Conservation (phyloP, 2,888 invertebrate species). For the Germaria angustata region DNA sequence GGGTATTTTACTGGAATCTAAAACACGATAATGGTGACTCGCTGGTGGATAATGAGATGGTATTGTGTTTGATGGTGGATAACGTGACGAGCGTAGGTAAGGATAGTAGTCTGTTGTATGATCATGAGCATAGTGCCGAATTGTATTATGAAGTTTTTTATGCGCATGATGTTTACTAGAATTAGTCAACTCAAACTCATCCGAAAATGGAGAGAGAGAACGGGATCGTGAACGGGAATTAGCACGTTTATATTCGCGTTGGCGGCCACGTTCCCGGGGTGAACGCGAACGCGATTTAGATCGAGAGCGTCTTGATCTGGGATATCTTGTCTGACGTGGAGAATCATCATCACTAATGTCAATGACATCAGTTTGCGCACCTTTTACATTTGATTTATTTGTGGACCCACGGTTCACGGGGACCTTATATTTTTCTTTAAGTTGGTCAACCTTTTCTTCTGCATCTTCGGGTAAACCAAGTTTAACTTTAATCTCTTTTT, state of each 20-base stretch:
- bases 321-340: constrained; percentile 54
- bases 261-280: constrained; percentile 51
- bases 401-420: constrained; percentile 68
- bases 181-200: constrained; percentile 59
- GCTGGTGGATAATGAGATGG: constrained; percentile 65
- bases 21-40: constrained; percentile 72
- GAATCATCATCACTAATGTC: constrained; percentile 78
- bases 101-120: constrained; percentile 59
- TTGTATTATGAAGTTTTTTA: constrained; percentile 40
- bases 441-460: constrained; percentile 76
- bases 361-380: constrained; percentile 70
- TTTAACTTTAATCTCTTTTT: constrained; percentile 85
- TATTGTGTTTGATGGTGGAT: constrained; percentile 44
- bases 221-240: constrained; percentile 46
- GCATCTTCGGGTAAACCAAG: constrained; percentile 81
- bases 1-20: constrained; percentile 77
- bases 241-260: constrained; percentile 63
- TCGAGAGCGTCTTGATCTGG: constrained; percentile 56
- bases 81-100: constrained; percentile 47
- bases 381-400: background rate
- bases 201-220: constrained; percentile 63
- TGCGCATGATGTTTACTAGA: constrained; percentile 49
- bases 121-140: constrained; percentile 58
- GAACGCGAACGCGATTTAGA: constrained; percentile 69
- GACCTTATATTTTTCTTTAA: constrained; percentile 78